Evolutionary conservation across 2,113 vertebrate species (phyloP).

Genomic region (Tiliqua scincoides): DNA sequence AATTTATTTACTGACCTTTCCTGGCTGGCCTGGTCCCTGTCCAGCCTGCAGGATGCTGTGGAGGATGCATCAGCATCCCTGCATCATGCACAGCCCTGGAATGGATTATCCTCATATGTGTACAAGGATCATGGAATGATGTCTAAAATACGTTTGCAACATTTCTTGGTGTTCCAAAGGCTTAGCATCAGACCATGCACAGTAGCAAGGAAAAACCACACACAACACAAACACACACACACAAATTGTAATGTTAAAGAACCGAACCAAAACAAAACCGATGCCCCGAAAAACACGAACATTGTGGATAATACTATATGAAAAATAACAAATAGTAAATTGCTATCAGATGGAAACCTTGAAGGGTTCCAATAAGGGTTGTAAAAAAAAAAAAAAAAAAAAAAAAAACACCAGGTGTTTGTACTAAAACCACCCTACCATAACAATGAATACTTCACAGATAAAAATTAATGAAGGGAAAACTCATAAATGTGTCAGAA

Average conservation of each 20-base stretch:
- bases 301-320: constrained; percentile 2
- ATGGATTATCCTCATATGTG: no score
- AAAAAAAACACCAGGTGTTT: constrained; percentile 75
- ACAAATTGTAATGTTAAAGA: neutral
- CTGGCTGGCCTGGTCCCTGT: no score
- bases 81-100: no score
- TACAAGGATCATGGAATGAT: neutral
- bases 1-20: no score
- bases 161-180: neutral
- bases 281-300: neutral
- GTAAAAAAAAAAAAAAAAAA: no score
- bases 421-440: constrained; percentile 72
- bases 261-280: neutral
- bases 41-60: no score
- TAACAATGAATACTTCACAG: constrained; percentile 68
- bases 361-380: constrained; percentile 69
- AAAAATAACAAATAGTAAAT: constrained; percentile 59
- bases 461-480: constrained; percentile 78
- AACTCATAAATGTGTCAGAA: constrained; percentile 75
- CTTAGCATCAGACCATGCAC: neutral
- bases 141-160: neutral
- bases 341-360: constrained; percentile 64
- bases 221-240: neutral
- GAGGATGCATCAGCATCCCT: no score
- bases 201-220: neutral